These are phyloP conservation scores for Callopanchax toddi DNA, from an alignment of 2,113 vertebrate genomes.

Conservation along the genomic window DNA sequence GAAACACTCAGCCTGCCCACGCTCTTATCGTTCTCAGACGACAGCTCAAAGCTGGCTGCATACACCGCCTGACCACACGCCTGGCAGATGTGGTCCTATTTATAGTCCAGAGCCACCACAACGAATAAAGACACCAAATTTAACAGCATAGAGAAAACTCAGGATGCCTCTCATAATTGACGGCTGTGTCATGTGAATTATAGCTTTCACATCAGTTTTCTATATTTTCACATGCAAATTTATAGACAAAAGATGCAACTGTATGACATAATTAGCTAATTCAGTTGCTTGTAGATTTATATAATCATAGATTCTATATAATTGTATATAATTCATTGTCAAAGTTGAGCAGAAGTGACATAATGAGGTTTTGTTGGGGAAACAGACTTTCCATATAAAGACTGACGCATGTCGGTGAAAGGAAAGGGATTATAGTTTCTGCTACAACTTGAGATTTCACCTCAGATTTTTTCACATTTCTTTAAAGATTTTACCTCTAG, in stretches of 20 bases:
- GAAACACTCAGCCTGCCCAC: constrained; percentile 38
- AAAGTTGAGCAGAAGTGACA: not conserved
- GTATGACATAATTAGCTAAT: not conserved
- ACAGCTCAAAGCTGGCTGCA: constrained; percentile 54
- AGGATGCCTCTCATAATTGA: constrained; percentile 13
- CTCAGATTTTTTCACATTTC: not conserved
- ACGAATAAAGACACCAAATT: constrained; percentile 32
- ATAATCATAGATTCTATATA: too few species aligned
- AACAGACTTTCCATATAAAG: too few species aligned
- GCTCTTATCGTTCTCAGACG: constrained; percentile 52
- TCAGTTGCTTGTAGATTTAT: not conserved
- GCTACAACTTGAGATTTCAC: not conserved
- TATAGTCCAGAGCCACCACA: constrained; percentile 35
- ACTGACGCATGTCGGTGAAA: too few species aligned
- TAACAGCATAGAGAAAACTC: constrained; percentile 15
- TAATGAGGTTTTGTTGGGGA: not conserved
- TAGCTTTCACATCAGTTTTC: constrained; percentile 13
- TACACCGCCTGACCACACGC: constrained; percentile 49
- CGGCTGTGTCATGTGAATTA: constrained; percentile 11
- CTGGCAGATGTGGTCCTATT: constrained; percentile 57
- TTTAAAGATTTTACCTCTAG: constrained; percentile 13
- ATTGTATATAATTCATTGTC: too few species aligned
- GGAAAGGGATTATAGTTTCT: not conserved
- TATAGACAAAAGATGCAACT: constrained; percentile 5
- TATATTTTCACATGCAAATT: constrained; percentile 3